A percentile compares a stretch with the other conserved stretches of the same genome.
These are phyloP conservation scores for Cabera pusaria DNA, from an alignment of 2,888 invertebrate species.

Conservation along the genomic window DNA sequence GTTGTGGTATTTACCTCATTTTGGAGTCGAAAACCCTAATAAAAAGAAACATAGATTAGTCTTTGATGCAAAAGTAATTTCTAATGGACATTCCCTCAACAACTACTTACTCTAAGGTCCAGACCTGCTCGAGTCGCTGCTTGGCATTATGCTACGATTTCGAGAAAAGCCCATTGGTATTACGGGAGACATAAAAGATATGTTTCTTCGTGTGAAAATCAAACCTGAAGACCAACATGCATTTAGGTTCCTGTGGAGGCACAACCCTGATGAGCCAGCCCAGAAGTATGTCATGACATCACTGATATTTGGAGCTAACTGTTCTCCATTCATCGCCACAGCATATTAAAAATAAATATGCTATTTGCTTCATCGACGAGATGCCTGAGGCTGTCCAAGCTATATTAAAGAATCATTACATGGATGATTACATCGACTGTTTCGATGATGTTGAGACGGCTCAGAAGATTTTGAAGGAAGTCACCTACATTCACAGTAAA, in stretches of 20 bases:
- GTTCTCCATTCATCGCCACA: conserved; percentile 32
- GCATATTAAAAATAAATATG: conserved; percentile 32
- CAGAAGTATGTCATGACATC: conserved; percentile 23
- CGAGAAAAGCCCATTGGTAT: neutral
- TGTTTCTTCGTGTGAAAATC: neutral
- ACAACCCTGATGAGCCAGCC: neutral
- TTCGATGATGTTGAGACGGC: too few relatives aligned
- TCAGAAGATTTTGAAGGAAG: too few relatives aligned
- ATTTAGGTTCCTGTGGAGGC: neutral
- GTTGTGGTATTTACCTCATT: neutral
- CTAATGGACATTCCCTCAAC: neutral
- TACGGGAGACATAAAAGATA: neutral
- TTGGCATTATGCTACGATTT: neutral
- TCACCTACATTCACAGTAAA: too few relatives aligned
- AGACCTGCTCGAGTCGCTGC: too few relatives aligned
- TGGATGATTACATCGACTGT: too few relatives aligned
- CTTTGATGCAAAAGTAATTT: too few relatives aligned
- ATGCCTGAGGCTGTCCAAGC: conserved; percentile 14
- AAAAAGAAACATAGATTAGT: too few relatives aligned
- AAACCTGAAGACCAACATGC: conserved; percentile 1
- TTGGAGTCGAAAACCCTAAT: too few relatives aligned
- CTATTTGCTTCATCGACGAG: conserved; percentile 18
- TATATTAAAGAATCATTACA: conserved; percentile 1
- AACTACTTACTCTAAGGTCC: neutral
- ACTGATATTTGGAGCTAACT: conserved; percentile 27